phyloP scores from a whole-genome alignment of 2,888 invertebrate genomes.

The Scaeva pyrastri region DNA sequence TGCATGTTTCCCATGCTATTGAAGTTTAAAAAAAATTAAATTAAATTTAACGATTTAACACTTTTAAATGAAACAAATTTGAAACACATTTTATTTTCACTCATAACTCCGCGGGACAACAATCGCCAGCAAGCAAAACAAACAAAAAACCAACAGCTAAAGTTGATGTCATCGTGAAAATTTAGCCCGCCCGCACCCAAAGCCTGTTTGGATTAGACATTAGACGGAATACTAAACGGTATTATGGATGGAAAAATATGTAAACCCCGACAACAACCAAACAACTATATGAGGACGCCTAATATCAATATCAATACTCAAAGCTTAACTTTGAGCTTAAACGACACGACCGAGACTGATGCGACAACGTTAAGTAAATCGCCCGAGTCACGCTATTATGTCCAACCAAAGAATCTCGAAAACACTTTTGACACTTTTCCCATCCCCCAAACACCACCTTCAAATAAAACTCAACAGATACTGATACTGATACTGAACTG shows the following conservation, averaged over 20 bases:
- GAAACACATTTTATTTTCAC: slow-evolving; percentile 16
- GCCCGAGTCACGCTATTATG: slow-evolving; percentile 42
- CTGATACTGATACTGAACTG: slow-evolving; percentile 31
- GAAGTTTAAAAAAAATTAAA: background rate
- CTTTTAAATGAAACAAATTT: slow-evolving; percentile 10
- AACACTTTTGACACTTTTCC: background rate
- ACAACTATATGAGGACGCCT: too few species aligned
- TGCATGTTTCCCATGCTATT: slow-evolving; percentile 83
- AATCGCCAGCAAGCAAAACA: background rate
- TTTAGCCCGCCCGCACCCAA: slow-evolving; percentile 39
- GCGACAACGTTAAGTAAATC: slow-evolving; percentile 23
- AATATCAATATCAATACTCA: background rate
- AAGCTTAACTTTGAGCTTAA: slow-evolving; percentile 29
- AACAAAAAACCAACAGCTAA: background rate
- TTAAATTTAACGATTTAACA: slow-evolving; percentile 50
- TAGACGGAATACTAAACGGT: background rate
- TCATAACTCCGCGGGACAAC: slow-evolving; percentile 4
- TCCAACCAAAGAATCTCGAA: slow-evolving; percentile 17
- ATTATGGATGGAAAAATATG: background rate
- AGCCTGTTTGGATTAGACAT: slow-evolving; percentile 26
- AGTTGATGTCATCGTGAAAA: slow-evolving; percentile 59
- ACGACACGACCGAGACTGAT: background rate
- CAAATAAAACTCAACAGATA: slow-evolving; percentile 57
- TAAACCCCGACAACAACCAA: slow-evolving; percentile 1
- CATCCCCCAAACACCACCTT: slow-evolving; percentile 48